Evolutionary conservation across 2,888 invertebrate species (phyloP), one percentile per base, ranked within the genome.

Genomic region (Eudiplozoon nipponicum): DNA sequence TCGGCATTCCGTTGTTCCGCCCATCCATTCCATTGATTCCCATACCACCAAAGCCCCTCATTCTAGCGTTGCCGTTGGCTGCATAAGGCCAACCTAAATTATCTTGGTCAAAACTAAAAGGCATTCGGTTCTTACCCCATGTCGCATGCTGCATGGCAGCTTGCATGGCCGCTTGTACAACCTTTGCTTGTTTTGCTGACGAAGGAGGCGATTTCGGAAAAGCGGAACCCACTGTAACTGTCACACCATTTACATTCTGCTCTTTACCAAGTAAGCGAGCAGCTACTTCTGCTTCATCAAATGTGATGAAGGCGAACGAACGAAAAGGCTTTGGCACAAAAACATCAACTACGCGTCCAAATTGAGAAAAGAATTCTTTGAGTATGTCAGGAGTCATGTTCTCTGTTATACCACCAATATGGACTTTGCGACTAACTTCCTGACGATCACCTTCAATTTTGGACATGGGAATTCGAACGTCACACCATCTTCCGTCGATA

Each of bases 401-500:
- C 64, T 81, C 80, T 28, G 78, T 76, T 56, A 80, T 75, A 49
- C 81, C 69, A 31, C 81, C 81, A 45, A 84, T 77, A 66, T 81
- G 84, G 48, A 84, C 76, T 65, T 80, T 78, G 56, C 76, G 73
- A 36, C 73, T 73, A 58, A 73, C 72, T 63, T 73, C 72, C 47
- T 72, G 72, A 45, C 72, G 70, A 50, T 72, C 67, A 50, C 72
- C 72, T 63, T 74, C 77, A 68, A 19, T 67, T 55, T 40, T 80
- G 3, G 78, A 84, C 61, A 84, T 81, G 21, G 90, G 90, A 52
- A 94, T 76, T 60, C 84, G 78, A 2, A 90, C 86, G 63, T 90
- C 86, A 55, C 90, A 90, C 77, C 81, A 81, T 48, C 94, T 67
- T 0, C 84, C 84, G 60, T 86, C 90, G 50, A 94, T 86, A 63